Percentiles rank a stretch among this genome's conserved stretches.
Conservation (phyloP, 2,797 vertebrate species). For the Nyctibius grandis region DNA sequence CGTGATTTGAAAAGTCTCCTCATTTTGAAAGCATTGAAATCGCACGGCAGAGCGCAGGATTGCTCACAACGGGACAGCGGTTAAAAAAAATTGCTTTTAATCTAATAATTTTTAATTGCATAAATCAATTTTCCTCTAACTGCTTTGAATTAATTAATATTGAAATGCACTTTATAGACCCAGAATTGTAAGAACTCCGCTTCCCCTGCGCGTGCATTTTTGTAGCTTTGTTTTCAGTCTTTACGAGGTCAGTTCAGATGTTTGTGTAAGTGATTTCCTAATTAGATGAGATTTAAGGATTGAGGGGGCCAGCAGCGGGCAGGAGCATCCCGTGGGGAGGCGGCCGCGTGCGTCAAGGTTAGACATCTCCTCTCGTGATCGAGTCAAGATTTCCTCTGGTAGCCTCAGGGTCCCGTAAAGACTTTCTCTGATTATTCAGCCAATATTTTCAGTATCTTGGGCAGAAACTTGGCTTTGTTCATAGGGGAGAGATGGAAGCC, state of each 20-base stretch:
- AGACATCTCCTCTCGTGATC: neutral
- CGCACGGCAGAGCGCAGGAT: neutral
- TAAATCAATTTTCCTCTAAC: conserved; percentile 12
- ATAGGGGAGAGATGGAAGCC: neutral
- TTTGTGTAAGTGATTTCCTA: neutral
- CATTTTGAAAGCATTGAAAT: neutral
- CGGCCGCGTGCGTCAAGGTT: neutral
- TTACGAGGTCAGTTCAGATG: neutral
- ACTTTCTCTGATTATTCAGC: neutral
- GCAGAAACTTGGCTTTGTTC: neutral
- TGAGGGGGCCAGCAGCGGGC: neutral
- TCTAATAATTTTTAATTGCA: conserved; percentile 54
- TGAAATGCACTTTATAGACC: neutral
- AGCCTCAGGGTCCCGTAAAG: neutral
- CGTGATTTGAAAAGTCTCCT: neutral
- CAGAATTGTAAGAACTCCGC: neutral
- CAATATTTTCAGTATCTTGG: neutral
- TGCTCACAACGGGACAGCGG: neutral
- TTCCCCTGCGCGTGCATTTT: neutral
- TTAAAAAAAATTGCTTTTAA: conserved; percentile 8
- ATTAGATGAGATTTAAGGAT: neutral
- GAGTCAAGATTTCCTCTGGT: neutral
- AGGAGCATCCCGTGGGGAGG: neutral
- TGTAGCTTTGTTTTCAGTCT: neutral
- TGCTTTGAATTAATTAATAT: conserved; percentile 1